Base-by-base conservation (phyloP, 2,888 invertebrate genomes). In the Drosophila lutescens region DNA sequence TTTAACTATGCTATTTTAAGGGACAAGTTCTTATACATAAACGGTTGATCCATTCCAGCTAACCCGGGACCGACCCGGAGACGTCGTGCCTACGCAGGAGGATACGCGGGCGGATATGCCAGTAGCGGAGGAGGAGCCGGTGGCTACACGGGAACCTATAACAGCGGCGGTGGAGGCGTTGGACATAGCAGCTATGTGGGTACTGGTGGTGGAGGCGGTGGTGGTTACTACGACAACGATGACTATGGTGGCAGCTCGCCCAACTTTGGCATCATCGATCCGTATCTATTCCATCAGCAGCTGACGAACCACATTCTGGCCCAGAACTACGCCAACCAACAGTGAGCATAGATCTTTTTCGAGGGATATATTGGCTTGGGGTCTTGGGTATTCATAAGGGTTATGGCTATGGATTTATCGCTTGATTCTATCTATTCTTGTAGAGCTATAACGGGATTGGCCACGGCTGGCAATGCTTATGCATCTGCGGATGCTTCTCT, bases 241-340 rank as follows among this genome's bases (percentile, higher is more conserved):
- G 89, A 85, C 26, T 80, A 71, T 20, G 76, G 60, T 43, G 74
- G 71, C 34, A 86, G 81, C 66, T 85, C 86, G 4, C 86, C 91
- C 8, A 65, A 84, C 34, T 87, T 84, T 49, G 91, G 89, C 51
- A 91, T 91, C 61, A 79, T 88, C 43, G 91, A 91, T 84, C 91
- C 91, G 32, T 91, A 79, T 38, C 69, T 76, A 13, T 91, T 91
- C 73, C 91, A 91, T 61, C 91, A 91, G 75, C 90, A 90, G 66
- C 65, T 91, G 74, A 91, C 91, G 13, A 82, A 84, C 12, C 90
- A 90, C 49, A 90, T 91, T 36, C 72, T 90, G 60, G 81, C 91
- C 17, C 90, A 91, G 72, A 88, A 91, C 41, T 86, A 91, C 20
- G 86, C 89, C 34, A 87, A 89, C 30, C 91, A 91, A 77, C 89